These are phyloP conservation scores for Busseola fusca DNA, from an alignment of 2,888 invertebrate species.

Conservation along the genomic window DNA sequence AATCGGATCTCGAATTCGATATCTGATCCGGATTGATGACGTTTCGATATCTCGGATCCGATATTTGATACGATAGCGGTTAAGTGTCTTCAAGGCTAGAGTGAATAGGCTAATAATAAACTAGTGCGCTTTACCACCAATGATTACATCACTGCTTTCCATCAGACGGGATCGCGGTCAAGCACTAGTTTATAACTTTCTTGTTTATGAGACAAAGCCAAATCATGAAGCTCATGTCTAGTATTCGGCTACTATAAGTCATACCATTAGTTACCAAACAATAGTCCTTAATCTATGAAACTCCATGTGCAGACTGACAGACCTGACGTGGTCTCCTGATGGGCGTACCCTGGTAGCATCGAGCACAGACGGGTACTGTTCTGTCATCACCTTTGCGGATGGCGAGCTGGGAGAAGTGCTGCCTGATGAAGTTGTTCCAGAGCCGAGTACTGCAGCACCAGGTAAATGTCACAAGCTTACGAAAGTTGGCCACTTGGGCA, in stretches of 20 bases:
- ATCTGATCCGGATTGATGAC: too few relatives aligned
- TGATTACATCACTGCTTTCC: too few relatives aligned
- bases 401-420: slow-evolving; percentile 77
- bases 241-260: not conserved
- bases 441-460: slow-evolving; percentile 29
- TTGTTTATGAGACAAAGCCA: too few relatives aligned
- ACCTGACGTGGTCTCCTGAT: slow-evolving; percentile 81
- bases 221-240: not conserved
- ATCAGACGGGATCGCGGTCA: too few relatives aligned
- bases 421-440: slow-evolving; percentile 61
- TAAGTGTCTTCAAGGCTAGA: too few relatives aligned
- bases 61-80: too few relatives aligned
- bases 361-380: slow-evolving; percentile 86
- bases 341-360: slow-evolving; percentile 79
- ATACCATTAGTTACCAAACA: not conserved
- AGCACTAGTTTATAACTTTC: too few relatives aligned
- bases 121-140: too few relatives aligned
- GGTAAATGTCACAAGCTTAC: slow-evolving; percentile 34
- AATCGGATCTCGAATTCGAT: too few relatives aligned
- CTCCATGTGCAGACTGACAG: slow-evolving; percentile 71
- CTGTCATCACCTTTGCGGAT: slow-evolving; percentile 76
- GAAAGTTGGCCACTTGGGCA: not conserved
- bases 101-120: too few relatives aligned
- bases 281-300: not conserved
- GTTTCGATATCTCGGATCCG: too few relatives aligned